Evolutionary conservation across 2,888 invertebrate genomes (phyloP), one percentile per base, ranked within the genome.

Genomic region (Apamea monoglypha): DNA sequence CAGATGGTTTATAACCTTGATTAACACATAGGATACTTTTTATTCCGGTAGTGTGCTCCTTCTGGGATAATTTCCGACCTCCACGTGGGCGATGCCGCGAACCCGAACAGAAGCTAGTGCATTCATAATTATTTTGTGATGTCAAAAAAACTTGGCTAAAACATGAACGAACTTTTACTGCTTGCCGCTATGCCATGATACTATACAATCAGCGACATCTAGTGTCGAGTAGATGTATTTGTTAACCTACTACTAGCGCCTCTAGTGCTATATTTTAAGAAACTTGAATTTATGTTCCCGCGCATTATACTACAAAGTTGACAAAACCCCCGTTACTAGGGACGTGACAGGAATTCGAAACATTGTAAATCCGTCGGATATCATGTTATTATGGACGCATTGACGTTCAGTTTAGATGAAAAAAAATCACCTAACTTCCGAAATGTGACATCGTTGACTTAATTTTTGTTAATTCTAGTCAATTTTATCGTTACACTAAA

Each of bases 381-480:
- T 73, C 78, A 83, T 83, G 86, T 87, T 91, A 88, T 88, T 91
- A 90, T 91, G 89, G 91, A 91, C 88, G 85, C 92, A 94, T 93
- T 94, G 94, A 92, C 92, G 91, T 93, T 93, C 92, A 91, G 86
- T 78, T 75, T 80, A 89, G 88, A 86, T 90, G 83, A 92, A 89
- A 91, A 89, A 36, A 90, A 89, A 90, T 83, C 80, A 76, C 87
- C 89, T 89, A 88, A 86, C 90, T 90, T 90, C 91, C 89, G 91
- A 94, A 92, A 93, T 93, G 93, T 94, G 93, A 94, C 92, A 92
- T 92, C 82, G 89, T 91, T 93, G 94, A 94, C 94, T 93, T 91
- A 92, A 85, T 92, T 92, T 87, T 85, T 79, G 78, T 71, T 87
- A 86, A 78, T 87, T 82, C 81, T 86, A 87, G 87, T 89, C 83